Evolutionary conservation across 2,113 vertebrate genomes (phyloP), one percentile per base, ranked within the genome.

Genomic region (Phodopus roborovskii): DNA sequence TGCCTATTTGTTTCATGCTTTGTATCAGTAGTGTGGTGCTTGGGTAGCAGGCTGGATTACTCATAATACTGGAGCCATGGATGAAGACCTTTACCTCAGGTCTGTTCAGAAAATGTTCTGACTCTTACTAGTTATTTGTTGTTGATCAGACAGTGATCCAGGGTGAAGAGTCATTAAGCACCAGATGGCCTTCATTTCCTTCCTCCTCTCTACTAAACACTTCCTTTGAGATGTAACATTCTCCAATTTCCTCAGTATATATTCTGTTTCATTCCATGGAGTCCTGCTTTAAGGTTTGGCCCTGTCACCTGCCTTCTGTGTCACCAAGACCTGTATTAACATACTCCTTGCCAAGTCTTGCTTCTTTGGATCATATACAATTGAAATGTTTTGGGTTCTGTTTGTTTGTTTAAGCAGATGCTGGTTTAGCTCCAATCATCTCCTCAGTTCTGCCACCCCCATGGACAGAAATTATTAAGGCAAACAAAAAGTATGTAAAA

Each of bases 381-480:
- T 91, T 90, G 20, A 90, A 91, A 92, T 68, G 5, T 53, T 45
- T 45, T 45, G 45, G 45, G 3, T 45, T 45, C 48, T 60, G 8
- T 28, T 71, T n/a, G 17, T 91, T 84, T 68, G 45, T 66, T 89
- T 90, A 87, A 74, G 58, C 36, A 68, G 50, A 77, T 68, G 42
- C 81, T 93, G 84, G 82, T 58, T 71, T n/a, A 85, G 45, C 24
- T 62, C 5, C 58, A 85, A 8, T 50, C 20, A 39, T 86, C 5
- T 78, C 28, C 11, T 64, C 39, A 45, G 71, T 90, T 89, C 83
- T 33, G 13, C 12, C 13, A 88, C 89, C 68, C 78, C 83, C 78
- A 91, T 86, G 60, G 95, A 92, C 16, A 95, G 82, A 93, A 95
- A 88, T 7, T 90, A 42, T 74, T 86, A 22, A 75, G 68, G 66